Base-by-base conservation (phyloP, 2,888 invertebrate genomes). In the Galeopsomyia nigrocyanea region DNA sequence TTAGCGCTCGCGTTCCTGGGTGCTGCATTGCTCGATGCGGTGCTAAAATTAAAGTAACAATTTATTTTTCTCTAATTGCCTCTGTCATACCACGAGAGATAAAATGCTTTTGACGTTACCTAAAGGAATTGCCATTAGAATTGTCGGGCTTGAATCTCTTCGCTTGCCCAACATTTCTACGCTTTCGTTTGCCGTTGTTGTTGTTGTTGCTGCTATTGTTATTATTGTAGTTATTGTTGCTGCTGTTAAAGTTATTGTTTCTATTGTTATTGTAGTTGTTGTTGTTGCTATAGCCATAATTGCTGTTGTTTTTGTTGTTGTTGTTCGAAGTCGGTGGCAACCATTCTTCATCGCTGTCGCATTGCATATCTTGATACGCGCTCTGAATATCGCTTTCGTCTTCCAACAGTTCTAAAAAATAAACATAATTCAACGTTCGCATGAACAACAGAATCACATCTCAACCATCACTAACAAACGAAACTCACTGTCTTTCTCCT, bases 401-500 rank as follows among this genome's bases (percentile, higher is more conserved):
- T 26, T 26, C 14, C 1, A 71, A 19, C n/a, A 66, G 39, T 17
- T 56, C 71, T 71, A 13, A 46, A 63, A 56, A 7, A 55, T 17
- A 62, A 19, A 56, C 17, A 9, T 17, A 51, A 19, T 5, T 10
- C 0, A 53, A 61, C 31, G 1, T 17, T 7, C 19, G 39, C 13
- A 39, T 7, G 10, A 10, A 13, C 10, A 39, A 9, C 10, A 39
- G 39, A 31, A 31, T 10, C 39, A 39, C 39, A 10, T 26, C 26
- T 26, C 39, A 39, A 13, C 13, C 1, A 19, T 49, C 7, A 50
- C 46, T 9, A 60, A 26, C 26, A 26, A 26, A 3, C 5, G 26
- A 17, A 9, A 72, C 71, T 68, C 55, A 83, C 85, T 80, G 55
- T 66, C 84, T 84, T 90, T 92, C 82, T 92, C 90, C 0, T 90